Conservation (phyloP, 2,113 vertebrate genomes). For the Tursiops truncatus region DNA sequence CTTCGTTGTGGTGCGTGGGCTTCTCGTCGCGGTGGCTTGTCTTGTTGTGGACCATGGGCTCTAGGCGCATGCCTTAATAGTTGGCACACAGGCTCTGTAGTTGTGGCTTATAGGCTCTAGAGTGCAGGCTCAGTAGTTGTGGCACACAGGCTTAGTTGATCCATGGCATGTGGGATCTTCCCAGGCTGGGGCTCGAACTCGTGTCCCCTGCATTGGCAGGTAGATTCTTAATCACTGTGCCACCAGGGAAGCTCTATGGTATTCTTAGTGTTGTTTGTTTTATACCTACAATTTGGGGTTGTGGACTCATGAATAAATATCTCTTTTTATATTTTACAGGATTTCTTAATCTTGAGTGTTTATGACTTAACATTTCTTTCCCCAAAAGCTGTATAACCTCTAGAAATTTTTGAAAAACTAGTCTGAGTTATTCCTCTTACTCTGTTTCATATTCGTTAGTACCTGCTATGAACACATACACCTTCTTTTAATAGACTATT, state of each 20-base stretch:
- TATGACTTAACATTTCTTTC: neutral
- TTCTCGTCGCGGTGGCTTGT: too few species aligned
- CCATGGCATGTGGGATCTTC: too few species aligned
- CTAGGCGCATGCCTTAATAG: too few species aligned
- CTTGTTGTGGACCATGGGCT: too few species aligned
- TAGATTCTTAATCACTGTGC: too few species aligned
- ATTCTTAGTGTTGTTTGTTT: neutral
- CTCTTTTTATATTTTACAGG: neutral
- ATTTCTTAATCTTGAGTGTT: neutral
- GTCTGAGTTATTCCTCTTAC: neutral
- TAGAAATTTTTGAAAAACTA: neutral
- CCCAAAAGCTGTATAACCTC: neutral
- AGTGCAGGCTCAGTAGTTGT: too few species aligned
- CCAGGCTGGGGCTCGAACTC: too few species aligned
- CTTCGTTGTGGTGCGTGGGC: too few species aligned
- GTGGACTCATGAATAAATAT: neutral
- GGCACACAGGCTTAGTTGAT: too few species aligned
- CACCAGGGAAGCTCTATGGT: neutral
- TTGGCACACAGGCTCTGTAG: too few species aligned
- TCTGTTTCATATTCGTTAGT: neutral
- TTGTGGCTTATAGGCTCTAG: too few species aligned
- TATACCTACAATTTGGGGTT: neutral
- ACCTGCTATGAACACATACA: neutral
- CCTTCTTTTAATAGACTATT: neutral
- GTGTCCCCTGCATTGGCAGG: too few species aligned